A percentile compares a stretch with the other conserved stretches of the same genome.
phyloP scores from a whole-genome alignment of 2,888 invertebrate species.

The Ophioninae sp. region DNA sequence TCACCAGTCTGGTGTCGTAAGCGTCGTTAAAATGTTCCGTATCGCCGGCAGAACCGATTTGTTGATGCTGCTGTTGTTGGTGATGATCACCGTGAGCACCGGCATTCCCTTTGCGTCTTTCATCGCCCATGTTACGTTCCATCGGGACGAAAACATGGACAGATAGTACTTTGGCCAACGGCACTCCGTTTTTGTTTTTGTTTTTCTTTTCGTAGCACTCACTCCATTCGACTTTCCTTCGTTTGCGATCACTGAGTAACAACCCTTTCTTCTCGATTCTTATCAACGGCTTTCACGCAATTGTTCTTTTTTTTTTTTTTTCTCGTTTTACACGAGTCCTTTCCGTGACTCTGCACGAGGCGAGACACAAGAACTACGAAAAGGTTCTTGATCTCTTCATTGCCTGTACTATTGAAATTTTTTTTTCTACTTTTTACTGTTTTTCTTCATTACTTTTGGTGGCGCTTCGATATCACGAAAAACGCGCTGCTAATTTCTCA shows the following conservation, averaged over 20 bases:
- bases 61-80: constrained; percentile 66
- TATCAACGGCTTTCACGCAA: constrained; percentile 12
- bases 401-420: constrained; percentile 11
- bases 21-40: constrained; percentile 75
- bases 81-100: constrained; percentile 70
- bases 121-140: constrained; percentile 79
- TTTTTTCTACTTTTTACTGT: background rate
- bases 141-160: constrained; percentile 80
- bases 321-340: constrained; percentile 38
- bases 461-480: background rate
- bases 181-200: constrained; percentile 62
- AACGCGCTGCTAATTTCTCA: background rate
- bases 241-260: constrained; percentile 10
- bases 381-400: constrained; percentile 70
- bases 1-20: constrained; percentile 78
- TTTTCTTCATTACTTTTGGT: background rate
- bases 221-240: constrained; percentile 51
- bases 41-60: constrained; percentile 70
- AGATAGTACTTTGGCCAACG: constrained; percentile 75
- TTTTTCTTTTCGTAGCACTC: constrained; percentile 63
- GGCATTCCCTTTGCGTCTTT: constrained; percentile 76
- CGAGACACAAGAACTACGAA: constrained; percentile 36
- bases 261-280: constrained; percentile 1
- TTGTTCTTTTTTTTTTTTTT: constrained; percentile 7
- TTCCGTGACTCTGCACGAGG: constrained; percentile 63